A percentile compares a stretch with the other conserved stretches of the same genome.
phyloP scores from a whole-genome alignment of 2,113 vertebrate genomes.

The Chaetops frenatus region DNA sequence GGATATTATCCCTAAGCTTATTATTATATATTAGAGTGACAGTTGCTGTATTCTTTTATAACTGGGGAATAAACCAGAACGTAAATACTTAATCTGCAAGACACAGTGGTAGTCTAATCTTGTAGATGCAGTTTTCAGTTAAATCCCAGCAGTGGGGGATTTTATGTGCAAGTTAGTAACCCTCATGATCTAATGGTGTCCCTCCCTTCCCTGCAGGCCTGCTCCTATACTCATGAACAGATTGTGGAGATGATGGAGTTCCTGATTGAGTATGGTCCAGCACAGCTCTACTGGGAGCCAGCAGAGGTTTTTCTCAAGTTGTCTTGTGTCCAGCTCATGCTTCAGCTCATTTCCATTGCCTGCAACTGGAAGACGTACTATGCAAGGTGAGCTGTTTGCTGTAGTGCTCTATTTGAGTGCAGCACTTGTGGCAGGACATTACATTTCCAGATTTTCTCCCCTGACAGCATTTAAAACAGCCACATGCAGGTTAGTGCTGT shows the following conservation, averaged over 20 bases:
- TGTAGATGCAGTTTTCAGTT: neutral
- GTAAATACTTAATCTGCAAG: neutral
- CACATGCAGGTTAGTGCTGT: neutral
- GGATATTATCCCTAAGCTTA: neutral
- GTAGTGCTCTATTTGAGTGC: neutral
- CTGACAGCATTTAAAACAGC: neutral
- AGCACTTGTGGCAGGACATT: neutral
- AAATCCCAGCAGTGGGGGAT: neutral
- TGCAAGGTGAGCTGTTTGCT: conserved; percentile 80
- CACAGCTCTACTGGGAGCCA: conserved; percentile 94
- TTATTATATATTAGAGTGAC: neutral
- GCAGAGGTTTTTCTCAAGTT: conserved; percentile 96
- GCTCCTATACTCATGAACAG: conserved; percentile 93
- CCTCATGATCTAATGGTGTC: neutral
- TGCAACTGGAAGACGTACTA: conserved; percentile 99
- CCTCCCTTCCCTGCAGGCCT: conserved; percentile 75
- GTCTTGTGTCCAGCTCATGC: conserved; percentile 93
- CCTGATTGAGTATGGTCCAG: conserved; percentile 92
- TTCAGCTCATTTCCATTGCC: conserved; percentile 96
- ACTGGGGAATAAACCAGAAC: neutral
- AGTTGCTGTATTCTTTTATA: neutral
- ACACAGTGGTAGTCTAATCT: neutral
- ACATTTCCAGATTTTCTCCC: neutral
- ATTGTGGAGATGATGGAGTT: conserved; percentile 99
- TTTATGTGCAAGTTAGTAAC: neutral